Base-by-base conservation (phyloP, 2,888 invertebrate genomes). In the Drosophila meridionalis region DNA sequence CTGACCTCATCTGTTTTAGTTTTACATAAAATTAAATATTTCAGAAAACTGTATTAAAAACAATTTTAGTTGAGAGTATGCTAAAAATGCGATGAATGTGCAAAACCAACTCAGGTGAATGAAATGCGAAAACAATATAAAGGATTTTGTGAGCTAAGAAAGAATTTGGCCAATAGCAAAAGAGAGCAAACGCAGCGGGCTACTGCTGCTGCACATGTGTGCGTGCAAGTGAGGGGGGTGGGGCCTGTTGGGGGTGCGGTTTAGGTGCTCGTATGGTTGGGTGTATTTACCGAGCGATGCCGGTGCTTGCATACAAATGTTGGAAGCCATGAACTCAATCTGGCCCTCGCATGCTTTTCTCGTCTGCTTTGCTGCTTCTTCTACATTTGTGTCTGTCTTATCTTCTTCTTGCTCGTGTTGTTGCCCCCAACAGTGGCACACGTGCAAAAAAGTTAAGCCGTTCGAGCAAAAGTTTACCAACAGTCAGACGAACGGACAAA, bases 381-480 rank as follows among this genome's bases (percentile, higher is more conserved):
- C 6, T 20, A 34, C 30, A 58, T 38, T 45, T 45, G 38, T n/a
- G 36, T 63, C 40, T 55, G 48, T 11, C 42, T 30, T 11, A 34
- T 28, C 42, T 42, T 32, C 20, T 69, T n/a, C 50, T 48, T 42
- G 38, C 34, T 30, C 53, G 36, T 12, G 43, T 38, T 32, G 48
- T 53, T 28, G 32, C 65, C 47, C 45, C 45, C 67, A 53, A 55
- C 76, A 76, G 69, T 72, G 72, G 81, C 72, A 86, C 89, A 83
- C 87, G 87, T 81, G 84, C 82, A 83, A 89, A 84, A 85, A 83
- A 85, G 83, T 89, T 89, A 88, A 85, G 86, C 86, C 83, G 69
- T 72, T 75, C 61, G 58, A 73, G 86, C 69, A 85, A 85, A 85
- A 85, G 75, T 85, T 85, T 85, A 42, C 69, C 73, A 56, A 45